phyloP scores from a whole-genome alignment of 2,113 vertebrate genomes.

The Calonectris borealis region DNA sequence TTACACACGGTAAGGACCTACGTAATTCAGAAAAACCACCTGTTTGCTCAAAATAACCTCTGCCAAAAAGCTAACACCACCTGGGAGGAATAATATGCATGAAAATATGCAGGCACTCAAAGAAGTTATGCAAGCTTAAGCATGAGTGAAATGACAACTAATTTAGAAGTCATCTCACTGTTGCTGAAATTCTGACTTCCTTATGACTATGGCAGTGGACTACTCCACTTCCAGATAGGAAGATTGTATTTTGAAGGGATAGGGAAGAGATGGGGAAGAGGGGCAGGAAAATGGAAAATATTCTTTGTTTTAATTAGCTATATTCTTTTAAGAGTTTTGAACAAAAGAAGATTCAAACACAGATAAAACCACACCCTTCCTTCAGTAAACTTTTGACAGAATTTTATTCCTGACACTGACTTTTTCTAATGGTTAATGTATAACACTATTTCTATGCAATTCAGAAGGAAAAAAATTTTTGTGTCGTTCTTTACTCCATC shows the following conservation, averaged over 20 bases:
- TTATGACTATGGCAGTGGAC: background rate
- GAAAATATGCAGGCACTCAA: constrained; percentile 28
- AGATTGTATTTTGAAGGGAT: background rate
- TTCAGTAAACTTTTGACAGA: background rate
- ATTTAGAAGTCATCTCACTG: background rate
- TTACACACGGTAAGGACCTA: background rate
- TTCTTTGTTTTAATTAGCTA: background rate
- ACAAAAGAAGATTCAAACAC: background rate
- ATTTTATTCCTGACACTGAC: background rate
- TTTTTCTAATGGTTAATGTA: background rate
- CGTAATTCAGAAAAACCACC: background rate
- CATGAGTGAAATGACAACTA: background rate
- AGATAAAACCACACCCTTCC: background rate
- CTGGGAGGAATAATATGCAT: background rate
- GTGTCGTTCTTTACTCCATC: background rate
- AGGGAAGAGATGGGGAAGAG: background rate
- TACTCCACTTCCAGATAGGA: background rate
- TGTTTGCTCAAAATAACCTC: background rate
- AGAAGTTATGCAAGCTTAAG: background rate
- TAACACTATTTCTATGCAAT: background rate
- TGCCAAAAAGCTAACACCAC: background rate
- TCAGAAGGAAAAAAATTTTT: background rate
- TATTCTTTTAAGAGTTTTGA: background rate
- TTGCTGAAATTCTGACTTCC: background rate
- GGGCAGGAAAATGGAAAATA: background rate